These are phyloP conservation scores for Trematocara unimaculatum DNA, from an alignment of 2,113 vertebrate genomes.

Conservation along the genomic window DNA sequence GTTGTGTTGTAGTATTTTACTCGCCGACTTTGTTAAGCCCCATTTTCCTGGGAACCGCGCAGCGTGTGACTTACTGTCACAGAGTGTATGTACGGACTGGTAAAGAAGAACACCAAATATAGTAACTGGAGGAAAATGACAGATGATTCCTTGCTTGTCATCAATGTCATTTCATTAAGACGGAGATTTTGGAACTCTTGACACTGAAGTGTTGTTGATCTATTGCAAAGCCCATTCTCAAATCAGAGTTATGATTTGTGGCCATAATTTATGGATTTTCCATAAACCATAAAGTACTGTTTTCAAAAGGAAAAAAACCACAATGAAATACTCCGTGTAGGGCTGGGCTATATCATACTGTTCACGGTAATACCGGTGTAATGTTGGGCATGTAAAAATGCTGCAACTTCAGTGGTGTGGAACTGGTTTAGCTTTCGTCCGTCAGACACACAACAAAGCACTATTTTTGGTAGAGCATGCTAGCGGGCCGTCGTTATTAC, in stretches of 20 bases:
- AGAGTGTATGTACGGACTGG: not conserved
- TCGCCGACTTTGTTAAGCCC: fast-evolving
- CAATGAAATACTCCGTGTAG: too few relatives aligned
- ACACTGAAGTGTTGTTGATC: not conserved
- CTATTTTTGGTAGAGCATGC: too few relatives aligned
- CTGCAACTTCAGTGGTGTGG: too few relatives aligned
- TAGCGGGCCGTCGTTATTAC: too few relatives aligned
- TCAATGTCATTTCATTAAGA: not conserved
- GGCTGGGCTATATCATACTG: too few relatives aligned
- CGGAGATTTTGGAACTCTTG: fast-evolving
- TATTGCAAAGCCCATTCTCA: not conserved
- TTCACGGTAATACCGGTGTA: too few relatives aligned
- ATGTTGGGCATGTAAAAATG: too few relatives aligned
- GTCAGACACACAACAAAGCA: too few relatives aligned
- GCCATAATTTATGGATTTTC: not conserved
- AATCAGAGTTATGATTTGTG: not conserved
- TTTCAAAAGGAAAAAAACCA: not conserved
- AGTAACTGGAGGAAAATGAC: not conserved
- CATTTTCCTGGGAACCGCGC: not conserved
- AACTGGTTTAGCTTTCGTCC: too few relatives aligned
- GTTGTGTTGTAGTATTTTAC: not conserved
- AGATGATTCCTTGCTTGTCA: not conserved
- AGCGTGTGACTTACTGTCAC: not conserved
- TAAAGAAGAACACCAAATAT: not conserved
- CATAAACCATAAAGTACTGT: not conserved